Evolutionary conservation across 1,140 invertebrate genomes (phyloP).

Genomic region (Campodea augens): DNA sequence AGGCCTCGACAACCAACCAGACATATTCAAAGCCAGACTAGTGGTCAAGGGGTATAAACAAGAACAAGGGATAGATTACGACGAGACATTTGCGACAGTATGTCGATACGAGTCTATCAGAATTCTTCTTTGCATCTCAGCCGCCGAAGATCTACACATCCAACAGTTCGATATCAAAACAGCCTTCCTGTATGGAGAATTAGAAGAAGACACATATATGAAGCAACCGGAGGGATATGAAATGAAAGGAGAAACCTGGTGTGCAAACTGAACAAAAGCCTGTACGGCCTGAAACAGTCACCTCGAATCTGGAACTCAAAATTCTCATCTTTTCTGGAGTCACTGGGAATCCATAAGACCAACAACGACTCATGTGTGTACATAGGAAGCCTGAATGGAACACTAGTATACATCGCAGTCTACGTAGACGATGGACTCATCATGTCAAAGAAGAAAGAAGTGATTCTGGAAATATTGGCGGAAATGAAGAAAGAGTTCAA

Average conservation of each 20-base stretch:
- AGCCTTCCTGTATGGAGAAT: conserved; percentile 24
- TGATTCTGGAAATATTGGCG: too few relatives aligned
- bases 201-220: conserved; percentile 23
- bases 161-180: conserved; percentile 26
- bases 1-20: conserved; percentile 15
- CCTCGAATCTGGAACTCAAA: conserved; percentile 13
- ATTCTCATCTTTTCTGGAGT: too few relatives aligned
- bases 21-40: conserved; percentile 22
- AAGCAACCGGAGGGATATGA: conserved; percentile 17
- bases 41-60: conserved; percentile 23
- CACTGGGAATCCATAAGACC: too few relatives aligned
- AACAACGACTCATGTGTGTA: too few relatives aligned
- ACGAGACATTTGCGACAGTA: conserved; percentile 25
- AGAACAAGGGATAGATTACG: conserved; percentile 22
- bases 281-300: conserved; percentile 17
- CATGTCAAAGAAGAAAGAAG: too few relatives aligned
- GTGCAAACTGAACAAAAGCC: conserved; percentile 21
- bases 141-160: conserved; percentile 19
- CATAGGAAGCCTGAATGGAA: too few relatives aligned
- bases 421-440: too few relatives aligned
- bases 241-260: conserved; percentile 12
- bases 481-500: too few relatives aligned
- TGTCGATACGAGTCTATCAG: conserved; percentile 21
- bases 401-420: too few relatives aligned
- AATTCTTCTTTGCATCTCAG: conserved; percentile 22